Evolutionary conservation across 2,797 vertebrate genomes (phyloP).

Genomic region (Clarias laeviceps): DNA sequence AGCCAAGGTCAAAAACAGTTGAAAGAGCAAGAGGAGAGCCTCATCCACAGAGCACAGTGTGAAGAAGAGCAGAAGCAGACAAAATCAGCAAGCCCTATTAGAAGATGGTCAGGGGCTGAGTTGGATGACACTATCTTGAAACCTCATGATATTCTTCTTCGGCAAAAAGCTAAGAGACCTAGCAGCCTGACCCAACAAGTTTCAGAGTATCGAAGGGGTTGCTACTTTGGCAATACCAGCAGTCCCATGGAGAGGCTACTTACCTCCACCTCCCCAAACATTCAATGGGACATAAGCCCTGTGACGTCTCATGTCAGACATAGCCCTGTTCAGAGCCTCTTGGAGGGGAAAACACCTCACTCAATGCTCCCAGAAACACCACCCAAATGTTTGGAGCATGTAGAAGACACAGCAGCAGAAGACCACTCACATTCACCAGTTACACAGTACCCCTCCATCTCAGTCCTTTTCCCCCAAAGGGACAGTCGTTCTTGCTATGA

Average conservation of each 20-base stretch:
- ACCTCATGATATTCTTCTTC: conserved; percentile 73
- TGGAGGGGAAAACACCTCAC: conserved; percentile 51
- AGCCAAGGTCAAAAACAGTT: conserved; percentile 70
- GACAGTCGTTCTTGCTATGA: conserved; percentile 53
- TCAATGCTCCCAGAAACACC: conserved; percentile 48
- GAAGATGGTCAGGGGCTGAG: conserved; percentile 48
- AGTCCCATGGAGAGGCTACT: conserved; percentile 73
- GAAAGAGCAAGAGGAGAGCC: conserved; percentile 73
- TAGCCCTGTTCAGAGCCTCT: conserved; percentile 63
- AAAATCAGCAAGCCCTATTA: conserved; percentile 59
- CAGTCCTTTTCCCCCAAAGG: conserved; percentile 63
- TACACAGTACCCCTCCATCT: conserved; percentile 74
- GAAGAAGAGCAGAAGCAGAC: conserved; percentile 53
- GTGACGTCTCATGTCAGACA: conserved; percentile 71
- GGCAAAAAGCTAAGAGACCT: conserved; percentile 67
- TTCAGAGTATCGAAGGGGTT: conserved; percentile 74
- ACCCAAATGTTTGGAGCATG: conserved; percentile 37
- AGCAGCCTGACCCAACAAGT: conserved; percentile 67
- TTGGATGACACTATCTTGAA: conserved; percentile 74
- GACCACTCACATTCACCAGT: conserved; percentile 64
- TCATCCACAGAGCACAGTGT: conserved; percentile 57
- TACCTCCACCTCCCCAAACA: conserved; percentile 55
- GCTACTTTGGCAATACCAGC: conserved; percentile 80
- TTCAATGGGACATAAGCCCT: conserved; percentile 81
- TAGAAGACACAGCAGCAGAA: conserved; percentile 58